These are phyloP conservation scores for Scolopax mira DNA, from an alignment of 2,113 vertebrate species.

Conservation along the genomic window DNA sequence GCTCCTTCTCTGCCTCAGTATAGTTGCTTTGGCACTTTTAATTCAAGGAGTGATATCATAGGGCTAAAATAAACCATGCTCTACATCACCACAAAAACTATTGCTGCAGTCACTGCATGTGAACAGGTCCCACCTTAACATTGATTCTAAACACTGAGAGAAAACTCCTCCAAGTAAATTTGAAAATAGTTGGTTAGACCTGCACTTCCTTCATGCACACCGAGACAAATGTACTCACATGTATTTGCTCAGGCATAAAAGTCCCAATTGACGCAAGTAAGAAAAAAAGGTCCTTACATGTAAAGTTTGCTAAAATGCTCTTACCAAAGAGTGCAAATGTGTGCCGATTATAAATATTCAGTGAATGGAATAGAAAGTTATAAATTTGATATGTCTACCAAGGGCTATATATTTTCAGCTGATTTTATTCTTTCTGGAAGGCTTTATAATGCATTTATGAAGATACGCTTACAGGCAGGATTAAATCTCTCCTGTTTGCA, in stretches of 20 bases:
- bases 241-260: background rate
- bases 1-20: background rate
- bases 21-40: background rate
- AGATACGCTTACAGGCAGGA: background rate
- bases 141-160: background rate
- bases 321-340: background rate
- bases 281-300: background rate
- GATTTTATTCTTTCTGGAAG: slow-evolving; percentile 47
- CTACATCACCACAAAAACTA: background rate
- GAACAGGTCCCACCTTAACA: background rate
- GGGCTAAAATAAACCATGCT: background rate
- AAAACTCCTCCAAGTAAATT: background rate
- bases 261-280: background rate
- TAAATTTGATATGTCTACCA: slow-evolving; percentile 41
- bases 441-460: slow-evolving; percentile 26
- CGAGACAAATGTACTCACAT: background rate
- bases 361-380: slow-evolving; percentile 13
- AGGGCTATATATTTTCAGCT: slow-evolving; percentile 29
- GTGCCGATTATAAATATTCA: slow-evolving; percentile 8
- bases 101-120: background rate
- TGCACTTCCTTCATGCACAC: background rate
- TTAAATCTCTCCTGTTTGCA: background rate
- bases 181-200: background rate
- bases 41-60: background rate
- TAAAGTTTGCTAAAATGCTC: slow-evolving; percentile 5